Conservation (phyloP, 2,888 invertebrate species). For the Dolichopus griseipennis region DNA sequence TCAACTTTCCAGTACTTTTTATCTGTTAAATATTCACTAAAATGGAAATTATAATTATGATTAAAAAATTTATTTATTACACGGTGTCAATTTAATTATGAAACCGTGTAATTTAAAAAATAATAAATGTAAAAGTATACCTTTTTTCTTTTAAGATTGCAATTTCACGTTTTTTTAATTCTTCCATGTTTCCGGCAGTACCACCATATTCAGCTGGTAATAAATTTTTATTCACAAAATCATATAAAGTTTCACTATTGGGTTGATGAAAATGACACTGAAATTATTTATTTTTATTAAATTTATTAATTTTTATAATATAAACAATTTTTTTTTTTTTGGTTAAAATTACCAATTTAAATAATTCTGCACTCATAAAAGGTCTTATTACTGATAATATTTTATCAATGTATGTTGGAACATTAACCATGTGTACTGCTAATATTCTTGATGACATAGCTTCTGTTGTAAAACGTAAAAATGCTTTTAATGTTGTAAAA, state of each 20-base stretch:
- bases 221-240: conserved; percentile 47
- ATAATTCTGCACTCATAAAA: conserved; percentile 55
- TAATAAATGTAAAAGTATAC: too few species aligned
- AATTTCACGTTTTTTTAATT: conserved; percentile 52
- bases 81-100: too few species aligned
- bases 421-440: conserved; percentile 53
- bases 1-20: conserved; percentile 54
- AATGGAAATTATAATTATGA: conserved; percentile 22
- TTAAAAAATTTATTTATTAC: not conserved
- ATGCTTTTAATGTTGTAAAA: conserved; percentile 32
- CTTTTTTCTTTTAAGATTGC: conserved; percentile 50
- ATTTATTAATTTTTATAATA: too few species aligned
- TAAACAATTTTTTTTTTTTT: too few species aligned
- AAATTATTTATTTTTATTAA: not conserved
- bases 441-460: conserved; percentile 35
- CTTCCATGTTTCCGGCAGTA: conserved; percentile 30
- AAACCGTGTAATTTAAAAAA: too few species aligned
- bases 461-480: conserved; percentile 33
- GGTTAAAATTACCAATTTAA: conserved; percentile 47
- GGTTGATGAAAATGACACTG: conserved; percentile 61
- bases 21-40: conserved; percentile 51
- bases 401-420: conserved; percentile 54
- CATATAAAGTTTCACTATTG: conserved; percentile 52
- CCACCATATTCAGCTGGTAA: conserved; percentile 35
- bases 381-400: conserved; percentile 53